Percentiles rank a stretch among this genome's conserved stretches.
Evolutionary conservation across 1,140 invertebrate genomes (phyloP).

Genomic region (Scaptomyza hsui): DNA sequence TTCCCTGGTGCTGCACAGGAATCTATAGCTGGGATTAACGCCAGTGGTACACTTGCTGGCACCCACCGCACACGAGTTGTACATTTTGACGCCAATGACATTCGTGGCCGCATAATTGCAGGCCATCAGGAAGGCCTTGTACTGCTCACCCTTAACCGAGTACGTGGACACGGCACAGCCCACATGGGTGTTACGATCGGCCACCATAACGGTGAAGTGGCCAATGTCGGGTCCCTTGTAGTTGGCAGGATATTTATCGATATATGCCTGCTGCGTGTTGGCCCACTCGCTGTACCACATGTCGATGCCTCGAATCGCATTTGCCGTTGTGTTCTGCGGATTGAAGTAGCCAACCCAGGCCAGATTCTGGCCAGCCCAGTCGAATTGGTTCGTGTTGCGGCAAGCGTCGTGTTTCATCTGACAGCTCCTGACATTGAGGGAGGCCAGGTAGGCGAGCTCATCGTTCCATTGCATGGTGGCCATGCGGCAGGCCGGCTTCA

Average conservation of each 20-base stretch:
- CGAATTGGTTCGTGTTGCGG: conserved; percentile 67
- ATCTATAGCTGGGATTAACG: conserved; percentile 54
- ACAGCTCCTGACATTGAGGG: conserved; percentile 68
- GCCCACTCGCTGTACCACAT: conserved; percentile 65
- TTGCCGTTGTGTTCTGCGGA: conserved; percentile 37
- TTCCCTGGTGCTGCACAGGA: conserved; percentile 72
- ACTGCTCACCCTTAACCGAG: conserved; percentile 28
- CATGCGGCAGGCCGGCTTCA: conserved; percentile 69
- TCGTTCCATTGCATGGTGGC: conserved; percentile 76
- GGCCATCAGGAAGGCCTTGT: conserved; percentile 63
- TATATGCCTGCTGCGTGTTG: conserved; percentile 48
- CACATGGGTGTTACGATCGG: conserved; percentile 66
- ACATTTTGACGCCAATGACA: conserved; percentile 61
- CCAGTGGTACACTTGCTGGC: conserved; percentile 68
- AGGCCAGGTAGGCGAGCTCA: conserved; percentile 67
- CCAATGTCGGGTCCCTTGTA: conserved; percentile 65
- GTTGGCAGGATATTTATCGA: conserved; percentile 54
- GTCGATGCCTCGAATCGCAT: conserved; percentile 30
- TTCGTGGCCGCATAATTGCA: conserved; percentile 78
- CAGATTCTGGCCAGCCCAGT: conserved; percentile 74
- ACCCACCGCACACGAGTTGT: conserved; percentile 48
- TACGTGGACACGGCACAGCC: conserved; percentile 71
- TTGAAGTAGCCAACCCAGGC: conserved; percentile 61
- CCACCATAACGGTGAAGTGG: conserved; percentile 74
- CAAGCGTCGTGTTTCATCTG: conserved; percentile 68